These are phyloP conservation scores for human (Homo sapiens) DNA, from an alignment of 2,113 vertebrate species.

Conservation along the genomic window DNA sequence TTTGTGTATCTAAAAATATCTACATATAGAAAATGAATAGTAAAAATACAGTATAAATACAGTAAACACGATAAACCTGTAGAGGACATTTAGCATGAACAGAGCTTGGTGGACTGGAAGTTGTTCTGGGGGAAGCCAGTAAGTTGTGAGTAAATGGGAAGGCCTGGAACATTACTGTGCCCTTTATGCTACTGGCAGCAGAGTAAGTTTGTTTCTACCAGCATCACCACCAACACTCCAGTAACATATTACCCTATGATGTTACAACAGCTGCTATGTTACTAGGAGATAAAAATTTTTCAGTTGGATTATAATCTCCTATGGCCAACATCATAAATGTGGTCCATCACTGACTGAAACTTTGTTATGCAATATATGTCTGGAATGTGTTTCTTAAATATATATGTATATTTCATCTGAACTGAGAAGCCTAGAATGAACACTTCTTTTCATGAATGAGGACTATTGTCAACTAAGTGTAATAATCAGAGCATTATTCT, in stretches of 20 bases:
- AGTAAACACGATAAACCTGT: background rate
- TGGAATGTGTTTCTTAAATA: conserved; percentile 3
- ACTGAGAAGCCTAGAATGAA: background rate
- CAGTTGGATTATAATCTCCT: background rate
- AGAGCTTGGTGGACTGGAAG: background rate
- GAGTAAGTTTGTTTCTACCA: background rate
- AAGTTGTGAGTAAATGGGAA: background rate
- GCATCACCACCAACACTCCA: background rate
- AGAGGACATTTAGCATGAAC: background rate
- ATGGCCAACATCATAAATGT: background rate
- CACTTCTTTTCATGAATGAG: conserved; percentile 32
- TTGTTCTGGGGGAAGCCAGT: background rate
- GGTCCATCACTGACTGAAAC: background rate
- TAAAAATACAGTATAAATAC: background rate
- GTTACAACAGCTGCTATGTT: background rate
- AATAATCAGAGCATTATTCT: conserved; percentile 38
- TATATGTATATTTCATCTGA: background rate
- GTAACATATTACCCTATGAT: background rate
- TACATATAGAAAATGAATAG: background rate
- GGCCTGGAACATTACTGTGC: background rate
- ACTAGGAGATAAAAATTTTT: background rate
- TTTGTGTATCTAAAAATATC: background rate
- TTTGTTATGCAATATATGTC: background rate
- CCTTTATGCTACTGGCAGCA: background rate
- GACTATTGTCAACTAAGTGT: conserved; percentile 28